Evolutionary conservation across 2,797 vertebrate genomes (phyloP).

Genomic region (Dallia pectoralis): DNA sequence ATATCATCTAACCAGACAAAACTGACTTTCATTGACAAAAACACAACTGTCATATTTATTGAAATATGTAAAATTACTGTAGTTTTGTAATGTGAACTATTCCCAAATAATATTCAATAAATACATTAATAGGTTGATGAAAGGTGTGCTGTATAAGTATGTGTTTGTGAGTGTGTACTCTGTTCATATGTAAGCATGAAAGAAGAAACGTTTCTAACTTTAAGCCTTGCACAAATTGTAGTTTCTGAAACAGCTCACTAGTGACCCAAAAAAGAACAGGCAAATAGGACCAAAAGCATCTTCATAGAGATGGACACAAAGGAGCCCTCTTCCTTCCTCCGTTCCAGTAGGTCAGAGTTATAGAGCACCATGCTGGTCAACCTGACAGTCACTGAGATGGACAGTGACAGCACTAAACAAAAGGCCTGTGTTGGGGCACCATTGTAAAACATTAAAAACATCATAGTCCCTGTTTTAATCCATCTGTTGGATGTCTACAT

Average conservation of each 20-base stretch:
- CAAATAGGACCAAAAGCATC: not conserved
- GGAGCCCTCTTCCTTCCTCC: slow-evolving; percentile 1
- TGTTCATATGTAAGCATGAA: slow-evolving; percentile 33
- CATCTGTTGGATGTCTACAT: not conserved
- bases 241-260: slow-evolving; percentile 26
- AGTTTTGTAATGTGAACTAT: not conserved
- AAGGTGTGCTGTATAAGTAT: not conserved
- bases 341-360: slow-evolving; percentile 28
- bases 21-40: not conserved
- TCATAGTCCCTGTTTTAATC: not conserved
- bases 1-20: slow-evolving; percentile 21
- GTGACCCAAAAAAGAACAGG: slow-evolving; percentile 30
- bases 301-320: slow-evolving; percentile 19
- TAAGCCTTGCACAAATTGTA: slow-evolving; percentile 23
- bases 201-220: slow-evolving; percentile 31
- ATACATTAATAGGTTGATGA: slow-evolving; percentile 11
- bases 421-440: not conserved
- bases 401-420: slow-evolving; percentile 3
- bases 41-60: not conserved
- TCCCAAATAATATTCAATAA: slow-evolving; percentile 33
- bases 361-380: slow-evolving; percentile 21
- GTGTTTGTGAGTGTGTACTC: not conserved
- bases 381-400: slow-evolving; percentile 22
- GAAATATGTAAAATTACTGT: slow-evolving; percentile 1
- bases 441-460: not conserved